Percentiles rank a stretch among this genome's conserved stretches.
phyloP scores from a whole-genome alignment of 2,113 vertebrate genomes.

The Melospiza melodia region DNA sequence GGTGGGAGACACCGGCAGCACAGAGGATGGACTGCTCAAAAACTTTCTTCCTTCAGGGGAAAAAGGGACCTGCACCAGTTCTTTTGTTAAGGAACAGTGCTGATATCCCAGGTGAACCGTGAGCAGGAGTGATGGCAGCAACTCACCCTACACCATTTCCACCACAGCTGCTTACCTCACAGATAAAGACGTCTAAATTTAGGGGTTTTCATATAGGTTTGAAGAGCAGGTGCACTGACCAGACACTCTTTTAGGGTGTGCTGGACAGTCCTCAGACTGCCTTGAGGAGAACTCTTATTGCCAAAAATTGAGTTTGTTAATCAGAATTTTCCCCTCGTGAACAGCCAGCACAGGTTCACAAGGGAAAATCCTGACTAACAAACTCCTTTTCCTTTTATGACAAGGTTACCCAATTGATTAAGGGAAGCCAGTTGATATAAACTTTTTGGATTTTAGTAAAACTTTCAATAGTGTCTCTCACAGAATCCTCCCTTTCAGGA shows the following conservation, averaged over 20 bases:
- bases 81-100: not conserved
- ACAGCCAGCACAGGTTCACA: rapidly evolving
- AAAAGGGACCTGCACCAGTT: not conserved
- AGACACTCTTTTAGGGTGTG: not conserved
- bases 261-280: not conserved
- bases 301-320: not conserved
- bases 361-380: not conserved
- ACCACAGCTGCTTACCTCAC: not conserved
- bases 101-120: not conserved
- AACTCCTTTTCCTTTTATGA: not conserved
- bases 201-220: not conserved
- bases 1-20: not conserved
- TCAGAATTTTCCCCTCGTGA: rapidly evolving
- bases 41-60: not conserved
- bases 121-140: not conserved
- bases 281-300: not conserved
- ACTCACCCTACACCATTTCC: not conserved
- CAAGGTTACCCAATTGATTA: not conserved
- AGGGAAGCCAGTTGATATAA: not conserved
- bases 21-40: not conserved
- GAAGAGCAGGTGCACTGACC: not conserved
- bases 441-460: not conserved
- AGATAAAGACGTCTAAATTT: not conserved
- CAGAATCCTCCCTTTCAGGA: not conserved
- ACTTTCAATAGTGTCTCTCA: not conserved